Base-by-base conservation (phyloP, 2,113 vertebrate genomes). In the Lycocorax pyrrhopterus region DNA sequence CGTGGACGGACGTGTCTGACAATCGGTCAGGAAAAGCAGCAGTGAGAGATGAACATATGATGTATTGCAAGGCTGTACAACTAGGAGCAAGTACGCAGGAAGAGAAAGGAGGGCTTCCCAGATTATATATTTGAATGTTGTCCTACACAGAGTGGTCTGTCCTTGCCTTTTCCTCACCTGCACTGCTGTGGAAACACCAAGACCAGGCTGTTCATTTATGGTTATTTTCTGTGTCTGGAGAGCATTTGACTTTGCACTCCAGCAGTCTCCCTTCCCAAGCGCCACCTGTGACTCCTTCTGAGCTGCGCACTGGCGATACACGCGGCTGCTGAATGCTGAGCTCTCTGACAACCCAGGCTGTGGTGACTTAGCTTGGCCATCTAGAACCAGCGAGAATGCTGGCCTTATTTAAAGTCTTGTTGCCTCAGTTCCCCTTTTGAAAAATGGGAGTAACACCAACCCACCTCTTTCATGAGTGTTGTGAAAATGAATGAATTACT, bases 401-500 rank as follows among this genome's bases (percentile, higher is more conserved):
- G 82, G 27, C 60, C 64, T 96, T 91, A 81, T 79, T 56, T 84
- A 78, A 81, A 74, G 16, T 56, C 79, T 90, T 60, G 49, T 46
- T 97, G 93, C 80, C 93, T 95, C 92, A 90, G 92, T 90, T 90
- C 73, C 66, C 66, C 88, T 23, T 80, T 44, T 49, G 39, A 95
- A 94, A 96, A 92, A 80, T 12, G 37, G 90, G 52, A 92, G 72
- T 89, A 86, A 74, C 73, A 89, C 41, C 83, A 87, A 56, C 49
- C 20, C 60, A 55, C 60, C 80, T 84, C 68, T 95, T 73, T 13
- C 56, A 80, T 86, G 79, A 92, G 60, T 86, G 93, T 89, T 94
- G 92, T 97, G 94, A 86, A 96, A 92, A 94, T 94, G 95, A 94
- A 95, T 96, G 93, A 89, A 95, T 96, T 94, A 96, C 96, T 95